These are phyloP conservation scores for Gila robusta DNA, from an alignment of 2,797 vertebrate species.

Conservation along the genomic window DNA sequence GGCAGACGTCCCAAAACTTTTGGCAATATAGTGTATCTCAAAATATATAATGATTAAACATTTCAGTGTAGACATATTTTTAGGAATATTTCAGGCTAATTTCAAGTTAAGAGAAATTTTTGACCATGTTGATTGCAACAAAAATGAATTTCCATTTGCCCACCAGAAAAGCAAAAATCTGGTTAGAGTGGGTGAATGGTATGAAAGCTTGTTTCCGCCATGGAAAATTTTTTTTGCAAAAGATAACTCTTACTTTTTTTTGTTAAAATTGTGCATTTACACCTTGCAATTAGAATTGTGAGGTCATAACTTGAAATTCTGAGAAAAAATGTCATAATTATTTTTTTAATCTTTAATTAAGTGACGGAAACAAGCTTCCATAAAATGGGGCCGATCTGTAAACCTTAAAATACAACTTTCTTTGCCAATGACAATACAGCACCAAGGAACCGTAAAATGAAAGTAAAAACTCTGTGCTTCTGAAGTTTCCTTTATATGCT, in stretches of 20 bases:
- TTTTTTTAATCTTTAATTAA: too few species aligned
- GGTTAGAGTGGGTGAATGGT: background rate
- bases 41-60: background rate
- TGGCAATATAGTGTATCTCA: background rate
- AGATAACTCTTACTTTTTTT: too few species aligned
- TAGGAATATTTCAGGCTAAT: background rate
- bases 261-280: too few species aligned
- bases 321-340: too few species aligned
- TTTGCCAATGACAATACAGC: background rate
- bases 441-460: background rate
- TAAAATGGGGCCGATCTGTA: too few species aligned
- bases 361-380: too few species aligned
- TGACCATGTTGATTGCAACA: background rate
- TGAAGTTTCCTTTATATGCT: too few species aligned
- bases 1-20: too few species aligned
- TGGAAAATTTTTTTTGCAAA: too few species aligned
- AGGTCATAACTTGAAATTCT: too few species aligned
- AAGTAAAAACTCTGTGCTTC: background rate
- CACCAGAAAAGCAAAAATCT: background rate
- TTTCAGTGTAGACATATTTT: background rate
- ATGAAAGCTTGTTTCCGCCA: background rate
- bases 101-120: background rate
- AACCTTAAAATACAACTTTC: background rate
- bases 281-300: too few species aligned
- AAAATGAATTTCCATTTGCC: background rate